Conservation (phyloP, 2,113 vertebrate genomes). For the Aldabrachelys gigantea region DNA sequence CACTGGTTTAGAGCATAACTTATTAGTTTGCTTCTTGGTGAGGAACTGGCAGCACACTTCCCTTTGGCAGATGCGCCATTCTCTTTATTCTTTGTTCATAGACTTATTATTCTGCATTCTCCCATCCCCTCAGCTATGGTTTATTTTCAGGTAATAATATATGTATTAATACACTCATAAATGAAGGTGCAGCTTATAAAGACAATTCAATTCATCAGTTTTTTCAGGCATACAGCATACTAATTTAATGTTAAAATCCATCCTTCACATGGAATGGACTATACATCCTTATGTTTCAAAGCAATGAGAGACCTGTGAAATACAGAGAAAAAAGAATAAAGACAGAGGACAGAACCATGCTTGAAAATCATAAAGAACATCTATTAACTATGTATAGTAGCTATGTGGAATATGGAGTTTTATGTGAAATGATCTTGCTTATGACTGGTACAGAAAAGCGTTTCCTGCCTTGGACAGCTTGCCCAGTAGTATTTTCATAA, state of each 20-base stretch:
- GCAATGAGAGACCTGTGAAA: not conserved
- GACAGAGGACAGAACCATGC: not conserved
- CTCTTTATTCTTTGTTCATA: not conserved
- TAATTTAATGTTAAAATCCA: not conserved
- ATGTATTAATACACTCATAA: slow-evolving; percentile 16
- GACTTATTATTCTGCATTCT: slow-evolving; percentile 19
- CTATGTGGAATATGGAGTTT: not conserved
- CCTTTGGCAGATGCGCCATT: not conserved
- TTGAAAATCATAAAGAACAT: not conserved
- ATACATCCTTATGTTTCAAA: not conserved
- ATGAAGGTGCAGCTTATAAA: not conserved
- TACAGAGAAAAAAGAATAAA: not conserved
- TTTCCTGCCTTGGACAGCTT: not conserved
- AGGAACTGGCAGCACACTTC: not conserved
- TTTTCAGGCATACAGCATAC: not conserved
- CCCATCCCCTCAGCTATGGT: not conserved
- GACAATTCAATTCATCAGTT: not conserved
- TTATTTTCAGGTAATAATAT: slow-evolving; percentile 43
- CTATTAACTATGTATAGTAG: not conserved
- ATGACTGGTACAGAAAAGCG: not conserved
- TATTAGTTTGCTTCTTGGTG: not conserved
- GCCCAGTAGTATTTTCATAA: not conserved
- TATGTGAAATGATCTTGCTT: not conserved
- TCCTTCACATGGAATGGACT: not conserved
- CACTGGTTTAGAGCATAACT: not conserved